phyloP scores from a whole-genome alignment of 2,888 invertebrate species.

The Habroteleia sp. region DNA sequence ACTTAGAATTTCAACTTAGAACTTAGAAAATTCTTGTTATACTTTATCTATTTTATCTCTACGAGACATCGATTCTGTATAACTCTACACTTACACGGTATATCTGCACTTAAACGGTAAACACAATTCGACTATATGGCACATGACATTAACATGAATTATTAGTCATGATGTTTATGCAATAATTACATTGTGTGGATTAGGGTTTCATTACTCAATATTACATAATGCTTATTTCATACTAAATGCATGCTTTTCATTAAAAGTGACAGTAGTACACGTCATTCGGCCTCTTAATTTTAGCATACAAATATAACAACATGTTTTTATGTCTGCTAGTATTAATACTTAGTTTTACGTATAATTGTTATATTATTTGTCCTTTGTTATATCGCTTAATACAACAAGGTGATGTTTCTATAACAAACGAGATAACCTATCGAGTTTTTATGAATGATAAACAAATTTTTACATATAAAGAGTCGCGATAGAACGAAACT shows the following conservation, averaged over 20 bases:
- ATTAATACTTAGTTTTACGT: neutral
- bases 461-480: conserved; percentile 61
- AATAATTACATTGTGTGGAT: conserved; percentile 27
- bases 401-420: neutral
- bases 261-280: conserved; percentile 13
- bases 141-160: conserved; percentile 11
- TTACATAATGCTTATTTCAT: conserved; percentile 38
- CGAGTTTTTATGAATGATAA: conserved; percentile 32
- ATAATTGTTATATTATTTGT: conserved; percentile 8
- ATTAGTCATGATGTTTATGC: conserved; percentile 38
- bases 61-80: too few relatives aligned
- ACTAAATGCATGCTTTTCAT: conserved; percentile 28
- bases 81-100: too few relatives aligned
- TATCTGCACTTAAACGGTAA: too few relatives aligned
- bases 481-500: conserved; percentile 9
- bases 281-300: conserved; percentile 8
- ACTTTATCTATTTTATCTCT: too few relatives aligned
- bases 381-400: neutral
- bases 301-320: conserved; percentile 6
- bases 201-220: conserved; percentile 26
- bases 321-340: conserved; percentile 12
- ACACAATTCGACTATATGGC: neutral
- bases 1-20: too few relatives aligned
- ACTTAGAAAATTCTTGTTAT: too few relatives aligned
- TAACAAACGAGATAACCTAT: conserved; percentile 59